Base-by-base conservation (phyloP, 2,113 vertebrate species). In the Cryptomyrus ogoouensis region DNA sequence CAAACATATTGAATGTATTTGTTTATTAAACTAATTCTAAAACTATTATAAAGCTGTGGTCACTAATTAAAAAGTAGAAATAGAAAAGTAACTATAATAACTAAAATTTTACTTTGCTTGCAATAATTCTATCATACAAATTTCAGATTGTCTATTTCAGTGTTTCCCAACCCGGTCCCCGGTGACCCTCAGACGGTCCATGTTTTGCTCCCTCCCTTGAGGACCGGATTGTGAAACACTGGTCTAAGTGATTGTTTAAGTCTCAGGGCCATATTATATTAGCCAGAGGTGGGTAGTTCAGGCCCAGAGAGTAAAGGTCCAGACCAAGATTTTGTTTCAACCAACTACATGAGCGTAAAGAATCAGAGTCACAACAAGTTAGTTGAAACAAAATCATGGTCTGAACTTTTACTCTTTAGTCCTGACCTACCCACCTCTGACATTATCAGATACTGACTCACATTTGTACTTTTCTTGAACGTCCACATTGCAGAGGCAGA, bases 381-480 rank as follows among this genome's bases (percentile, higher is more conserved):
- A 10, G n/a, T 27, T 66, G 8, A 66, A 66, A 3, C 58, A 12
- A 66, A 27, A 66, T 4, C n/a, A 27, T 66, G 3, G 58, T 66
- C 58, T 10, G 58, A 27, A 27, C 58, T 66, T 27, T 27, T 66
- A 10, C n/a, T 66, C n/a, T 10, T 12, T 66, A n/a, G 58, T 1
- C n/a, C n/a, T 27, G n/a, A 66, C 8, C 58, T 10, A 66, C 58
- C 58, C 58, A 66, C 62, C n/a, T 70, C n/a, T 31, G 62, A 77
- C 9, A 15, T 46, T 53, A 17, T 21, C 19, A 77, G 8, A 39
- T 12, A 31, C 31, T 2, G 15, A 58, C 96, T 97, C 93, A 97
- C 97, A 97, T 90, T 97, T 96, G 70, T 97, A 96, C 92, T 97
- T 97, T 93, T 97, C 96, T 90, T 97, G 96, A 90, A 97, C 95